A percentile compares a stretch with the other conserved stretches of the same genome.
These are phyloP conservation scores for Pogonocichla stellata DNA, from an alignment of 2,113 vertebrate genomes.

Conservation along the genomic window DNA sequence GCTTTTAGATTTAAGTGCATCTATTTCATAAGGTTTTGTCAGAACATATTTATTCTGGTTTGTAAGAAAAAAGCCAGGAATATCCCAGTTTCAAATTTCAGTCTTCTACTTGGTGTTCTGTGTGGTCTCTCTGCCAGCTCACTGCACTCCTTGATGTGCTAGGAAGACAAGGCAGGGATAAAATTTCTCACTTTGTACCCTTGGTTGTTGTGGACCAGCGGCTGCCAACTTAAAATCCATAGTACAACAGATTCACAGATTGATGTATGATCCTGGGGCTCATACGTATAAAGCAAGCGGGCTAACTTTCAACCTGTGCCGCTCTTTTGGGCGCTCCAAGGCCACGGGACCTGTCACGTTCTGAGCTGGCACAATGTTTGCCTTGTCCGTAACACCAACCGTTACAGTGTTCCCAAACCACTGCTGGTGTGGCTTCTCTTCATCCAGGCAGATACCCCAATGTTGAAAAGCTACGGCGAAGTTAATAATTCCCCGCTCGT, in stretches of 20 bases:
- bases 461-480: background rate
- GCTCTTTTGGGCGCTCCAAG: background rate
- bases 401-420: too few species aligned
- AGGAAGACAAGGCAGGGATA: background rate
- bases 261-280: background rate
- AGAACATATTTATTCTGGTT: background rate
- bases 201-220: background rate
- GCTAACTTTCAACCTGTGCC: background rate
- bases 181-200: background rate
- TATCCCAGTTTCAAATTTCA: background rate
- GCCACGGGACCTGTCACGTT: rapidly evolving
- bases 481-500: rapidly evolving
- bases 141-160: background rate
- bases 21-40: background rate
- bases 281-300: rapidly evolving
- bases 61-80: background rate
- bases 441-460: rapidly evolving
- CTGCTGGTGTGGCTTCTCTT: background rate
- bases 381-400: background rate
- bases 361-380: background rate
- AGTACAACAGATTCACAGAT: background rate
- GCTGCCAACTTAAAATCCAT: background rate
- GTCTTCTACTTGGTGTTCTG: background rate
- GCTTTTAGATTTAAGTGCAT: background rate
- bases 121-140: background rate